Percentiles rank a stretch among this genome's conserved stretches.
Evolutionary conservation across 2,797 vertebrate genomes (phyloP).

Genomic region (Brachyrhaphis roseni): DNA sequence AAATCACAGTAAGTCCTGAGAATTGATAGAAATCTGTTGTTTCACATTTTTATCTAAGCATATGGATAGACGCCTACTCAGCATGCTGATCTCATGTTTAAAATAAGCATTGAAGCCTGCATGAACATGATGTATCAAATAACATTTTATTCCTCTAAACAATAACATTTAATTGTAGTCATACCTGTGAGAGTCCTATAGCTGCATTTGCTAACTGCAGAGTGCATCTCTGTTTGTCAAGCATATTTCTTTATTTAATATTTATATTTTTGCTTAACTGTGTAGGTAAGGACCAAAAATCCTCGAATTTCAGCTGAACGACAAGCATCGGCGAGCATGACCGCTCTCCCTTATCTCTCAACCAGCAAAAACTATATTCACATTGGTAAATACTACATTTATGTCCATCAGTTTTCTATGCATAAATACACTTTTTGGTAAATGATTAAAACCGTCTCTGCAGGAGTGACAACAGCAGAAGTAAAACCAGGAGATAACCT

Average conservation of each 20-base stretch:
- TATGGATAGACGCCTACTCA: neutral
- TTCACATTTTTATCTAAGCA: neutral
- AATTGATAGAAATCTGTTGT: neutral
- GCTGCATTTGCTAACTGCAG: neutral
- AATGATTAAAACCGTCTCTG: neutral
- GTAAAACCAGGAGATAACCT: conserved; percentile 72
- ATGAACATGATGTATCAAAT: neutral
- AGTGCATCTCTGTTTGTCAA: neutral
- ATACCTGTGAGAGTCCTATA: neutral
- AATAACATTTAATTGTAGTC: neutral
- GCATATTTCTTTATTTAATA: neutral
- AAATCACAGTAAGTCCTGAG: conserved; percentile 22
- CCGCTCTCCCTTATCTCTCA: conserved; percentile 72
- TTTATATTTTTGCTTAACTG: conserved; percentile 6
- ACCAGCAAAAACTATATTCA: conserved; percentile 79
- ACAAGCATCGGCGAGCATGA: conserved; percentile 77
- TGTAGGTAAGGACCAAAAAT: conserved; percentile 74
- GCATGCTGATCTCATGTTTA: neutral
- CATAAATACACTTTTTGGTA: neutral
- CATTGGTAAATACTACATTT: conserved; percentile 50
- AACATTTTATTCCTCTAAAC: neutral
- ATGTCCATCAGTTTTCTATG: neutral
- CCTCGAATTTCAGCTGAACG: neutral
- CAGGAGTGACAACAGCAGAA: conserved; percentile 57
- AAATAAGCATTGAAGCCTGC: neutral